phyloP scores from a whole-genome alignment of 37 sponge, comb jelly and placozoan genomes.

The Hormiphora californensis region DNA sequence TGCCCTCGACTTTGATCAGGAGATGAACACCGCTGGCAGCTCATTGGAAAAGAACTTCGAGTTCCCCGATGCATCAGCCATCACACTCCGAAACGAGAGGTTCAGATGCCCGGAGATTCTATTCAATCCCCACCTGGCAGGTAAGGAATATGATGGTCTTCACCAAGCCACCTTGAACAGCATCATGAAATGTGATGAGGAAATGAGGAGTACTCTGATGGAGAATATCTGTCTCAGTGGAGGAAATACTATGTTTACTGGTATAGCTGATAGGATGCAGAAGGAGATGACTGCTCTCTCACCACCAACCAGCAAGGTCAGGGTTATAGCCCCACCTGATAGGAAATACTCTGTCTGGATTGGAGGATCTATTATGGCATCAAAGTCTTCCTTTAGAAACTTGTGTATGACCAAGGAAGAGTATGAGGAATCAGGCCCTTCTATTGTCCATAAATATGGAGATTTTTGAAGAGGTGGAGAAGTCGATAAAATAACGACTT shows the following conservation, averaged over 20 bases:
- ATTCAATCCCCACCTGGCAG: not conserved
- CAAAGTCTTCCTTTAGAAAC: not conserved
- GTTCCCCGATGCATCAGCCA: not conserved
- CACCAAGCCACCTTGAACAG: not conserved
- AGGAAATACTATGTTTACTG: not conserved
- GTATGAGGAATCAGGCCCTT: not conserved
- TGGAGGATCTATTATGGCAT: not conserved
- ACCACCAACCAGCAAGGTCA: not conserved
- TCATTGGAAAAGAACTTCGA: not conserved
- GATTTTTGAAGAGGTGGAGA: too few species aligned
- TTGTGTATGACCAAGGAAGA: not conserved
- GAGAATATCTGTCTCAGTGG: not conserved
- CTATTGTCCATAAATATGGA: not conserved
- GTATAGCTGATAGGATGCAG: not conserved
- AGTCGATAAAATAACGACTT: too few species aligned
- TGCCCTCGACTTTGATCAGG: conserved; percentile 3
- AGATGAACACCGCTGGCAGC: not conserved
- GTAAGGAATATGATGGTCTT: not conserved
- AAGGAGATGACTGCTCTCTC: conserved; percentile 1
- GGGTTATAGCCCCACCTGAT: not conserved
- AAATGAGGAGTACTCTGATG: not conserved
- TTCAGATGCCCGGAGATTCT: not conserved
- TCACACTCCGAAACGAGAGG: not conserved
- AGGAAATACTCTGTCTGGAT: conserved; percentile 26
- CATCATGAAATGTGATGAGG: not conserved